Evolutionary conservation across 2,113 vertebrate species (phyloP).

Genomic region (Spheniscus mendiculus): DNA sequence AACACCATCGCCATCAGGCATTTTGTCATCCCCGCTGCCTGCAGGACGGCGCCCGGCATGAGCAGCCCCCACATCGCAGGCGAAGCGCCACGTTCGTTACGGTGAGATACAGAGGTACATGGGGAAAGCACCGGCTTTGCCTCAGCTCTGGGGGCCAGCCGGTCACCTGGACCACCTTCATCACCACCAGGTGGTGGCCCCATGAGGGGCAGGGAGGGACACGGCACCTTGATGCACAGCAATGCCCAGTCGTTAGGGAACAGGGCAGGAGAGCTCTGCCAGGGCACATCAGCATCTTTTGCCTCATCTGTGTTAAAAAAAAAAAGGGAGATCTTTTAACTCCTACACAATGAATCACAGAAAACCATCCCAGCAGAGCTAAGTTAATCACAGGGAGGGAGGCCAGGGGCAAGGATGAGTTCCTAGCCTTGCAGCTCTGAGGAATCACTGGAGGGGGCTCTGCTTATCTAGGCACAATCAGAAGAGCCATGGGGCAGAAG

Average conservation of each 20-base stretch:
- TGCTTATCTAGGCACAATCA: neutral
- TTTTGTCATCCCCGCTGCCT: neutral
- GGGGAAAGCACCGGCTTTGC: neutral
- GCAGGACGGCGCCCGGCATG: rapidly evolving
- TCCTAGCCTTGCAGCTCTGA: neutral
- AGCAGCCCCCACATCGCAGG: neutral
- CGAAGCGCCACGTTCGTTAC: neutral
- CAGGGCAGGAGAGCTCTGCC: neutral
- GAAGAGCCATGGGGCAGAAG: neutral
- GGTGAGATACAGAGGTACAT: constrained; percentile 40
- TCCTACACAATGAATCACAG: rapidly evolving
- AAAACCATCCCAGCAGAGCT: neutral
- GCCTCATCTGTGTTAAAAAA: neutral
- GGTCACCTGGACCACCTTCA: neutral
- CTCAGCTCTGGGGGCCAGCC: neutral
- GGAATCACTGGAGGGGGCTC: neutral
- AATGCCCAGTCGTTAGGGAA: neutral
- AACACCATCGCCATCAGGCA: rapidly evolving
- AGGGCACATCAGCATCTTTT: neutral
- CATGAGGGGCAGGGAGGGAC: neutral
- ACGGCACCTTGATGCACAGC: neutral
- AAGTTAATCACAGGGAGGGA: neutral
- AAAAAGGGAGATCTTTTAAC: neutral
- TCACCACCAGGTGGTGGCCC: neutral
- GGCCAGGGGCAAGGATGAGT: neutral